Base-by-base conservation (phyloP, 2,888 invertebrate genomes). In the Adela reaumurella region DNA sequence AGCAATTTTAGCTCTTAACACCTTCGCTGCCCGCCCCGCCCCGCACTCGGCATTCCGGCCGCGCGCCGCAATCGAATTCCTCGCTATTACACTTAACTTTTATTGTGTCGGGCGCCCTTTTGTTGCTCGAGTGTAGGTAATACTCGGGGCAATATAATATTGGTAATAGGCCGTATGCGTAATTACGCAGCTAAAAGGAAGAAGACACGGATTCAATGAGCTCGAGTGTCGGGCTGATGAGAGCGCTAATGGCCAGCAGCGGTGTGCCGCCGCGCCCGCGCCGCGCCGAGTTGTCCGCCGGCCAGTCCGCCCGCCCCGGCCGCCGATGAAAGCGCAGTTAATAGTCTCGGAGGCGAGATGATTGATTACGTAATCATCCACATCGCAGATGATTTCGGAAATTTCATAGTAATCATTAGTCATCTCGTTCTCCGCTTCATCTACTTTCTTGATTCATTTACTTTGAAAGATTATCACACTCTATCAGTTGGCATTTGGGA, bases 351-450 rank as follows among this genome's bases (percentile, higher is more conserved):
- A 35, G 35, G 14, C 35, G 35, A 35, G 70, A 68, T 68, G 77
- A 77, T 78, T 77, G 73, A 77, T 74, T 73, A 69, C 68, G 74
- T 74, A 74, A 76, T 76, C 74, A 74, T 65, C 69, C 65, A 65
- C 67, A 69, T 65, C 67, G 63, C 63, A 35, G 14, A 56, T 65
- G 65, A 70, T 71, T 74, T 76, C 58, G 70, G 72, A 67, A 72
- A 67, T 68, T 66, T 70, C 68, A 68, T 73, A 72, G 68, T 68
- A 70, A 74, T 73, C 69, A 70, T 70, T 72, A 72, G 72, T 66
- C 65, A 71, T 72, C 35, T 35, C 35, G 35, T 35, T 35, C 35
- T 4, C n/a, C 35, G 35, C 35, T 8, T 35, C 35, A 35, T 8
- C 5, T 24, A 6, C 24, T 24, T 24, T 24, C 24, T 24, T n/a